These are phyloP conservation scores for Lochmaea crataegi DNA, from an alignment of 2,888 invertebrate species.

Conservation along the genomic window DNA sequence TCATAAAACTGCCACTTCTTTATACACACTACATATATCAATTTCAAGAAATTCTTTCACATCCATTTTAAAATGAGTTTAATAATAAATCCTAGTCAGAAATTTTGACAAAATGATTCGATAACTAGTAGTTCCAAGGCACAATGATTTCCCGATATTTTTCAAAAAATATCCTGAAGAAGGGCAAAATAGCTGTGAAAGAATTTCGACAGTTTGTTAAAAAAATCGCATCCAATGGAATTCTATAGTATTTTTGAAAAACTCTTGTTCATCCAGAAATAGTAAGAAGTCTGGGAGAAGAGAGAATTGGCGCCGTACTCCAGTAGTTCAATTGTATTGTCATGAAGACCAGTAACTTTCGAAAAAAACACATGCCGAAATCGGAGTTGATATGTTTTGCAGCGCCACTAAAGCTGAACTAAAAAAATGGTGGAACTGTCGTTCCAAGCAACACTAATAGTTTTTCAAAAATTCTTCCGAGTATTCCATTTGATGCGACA, in stretches of 20 bases:
- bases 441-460: neutral
- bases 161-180: constrained; percentile 47
- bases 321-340: too few species aligned
- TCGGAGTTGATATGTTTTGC: too few species aligned
- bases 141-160: constrained; percentile 56
- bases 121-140: constrained; percentile 59
- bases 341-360: too few species aligned
- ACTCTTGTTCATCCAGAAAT: neutral
- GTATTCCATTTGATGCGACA: neutral
- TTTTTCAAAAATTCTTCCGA: neutral
- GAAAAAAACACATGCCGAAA: too few species aligned
- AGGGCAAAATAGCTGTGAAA: constrained; percentile 30
- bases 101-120: constrained; percentile 49
- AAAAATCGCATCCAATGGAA: constrained; percentile 6
- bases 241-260: neutral
- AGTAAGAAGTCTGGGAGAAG: too few species aligned
- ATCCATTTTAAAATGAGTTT: constrained; percentile 23
- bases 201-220: constrained; percentile 12
- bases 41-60: constrained; percentile 16
- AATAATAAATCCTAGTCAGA: constrained; percentile 45
- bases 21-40: neutral
- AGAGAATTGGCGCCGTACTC: too few species aligned
- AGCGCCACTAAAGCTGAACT: too few species aligned
- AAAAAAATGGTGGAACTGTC: too few species aligned
- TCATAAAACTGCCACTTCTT: constrained; percentile 4